Percentiles rank a stretch among this genome's conserved stretches.
Evolutionary conservation across 2,888 invertebrate genomes (phyloP).

Genomic region (Pemphredon lugubris): DNA sequence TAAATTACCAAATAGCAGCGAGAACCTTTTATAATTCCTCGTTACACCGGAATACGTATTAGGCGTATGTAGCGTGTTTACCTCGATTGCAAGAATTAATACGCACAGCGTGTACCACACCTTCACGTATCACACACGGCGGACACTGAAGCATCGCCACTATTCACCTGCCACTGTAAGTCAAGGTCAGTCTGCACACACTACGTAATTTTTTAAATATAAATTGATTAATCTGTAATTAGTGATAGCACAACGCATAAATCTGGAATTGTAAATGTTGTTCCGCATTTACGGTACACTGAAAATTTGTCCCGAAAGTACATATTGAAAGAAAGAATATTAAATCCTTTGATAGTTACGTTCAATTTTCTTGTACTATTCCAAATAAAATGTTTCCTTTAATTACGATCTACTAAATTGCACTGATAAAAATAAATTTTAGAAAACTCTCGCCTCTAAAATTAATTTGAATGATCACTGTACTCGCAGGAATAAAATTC

Average conservation of each 20-base stretch:
- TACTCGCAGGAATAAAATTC: no score
- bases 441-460: no score
- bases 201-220: constrained; percentile 35
- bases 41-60: constrained; percentile 26
- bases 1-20: constrained; percentile 3
- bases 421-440: no score
- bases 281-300: no score
- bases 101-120: constrained; percentile 65
- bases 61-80: constrained; percentile 47
- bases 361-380: no score
- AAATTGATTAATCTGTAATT: background rate
- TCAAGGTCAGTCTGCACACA: constrained; percentile 73
- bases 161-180: constrained; percentile 68
- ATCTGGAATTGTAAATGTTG: no score
- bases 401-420: no score
- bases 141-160: constrained; percentile 67
- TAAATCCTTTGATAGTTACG: no score
- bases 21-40: constrained; percentile 14
- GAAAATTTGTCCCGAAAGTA: no score
- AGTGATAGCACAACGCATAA: background rate
- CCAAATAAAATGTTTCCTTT: no score
- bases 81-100: constrained; percentile 56
- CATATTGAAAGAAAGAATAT: no score
- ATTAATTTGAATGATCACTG: no score
- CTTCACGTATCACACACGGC: constrained; percentile 61